Conservation (phyloP, 2,113 vertebrate genomes). For the Brachypteracias leptosomus region DNA sequence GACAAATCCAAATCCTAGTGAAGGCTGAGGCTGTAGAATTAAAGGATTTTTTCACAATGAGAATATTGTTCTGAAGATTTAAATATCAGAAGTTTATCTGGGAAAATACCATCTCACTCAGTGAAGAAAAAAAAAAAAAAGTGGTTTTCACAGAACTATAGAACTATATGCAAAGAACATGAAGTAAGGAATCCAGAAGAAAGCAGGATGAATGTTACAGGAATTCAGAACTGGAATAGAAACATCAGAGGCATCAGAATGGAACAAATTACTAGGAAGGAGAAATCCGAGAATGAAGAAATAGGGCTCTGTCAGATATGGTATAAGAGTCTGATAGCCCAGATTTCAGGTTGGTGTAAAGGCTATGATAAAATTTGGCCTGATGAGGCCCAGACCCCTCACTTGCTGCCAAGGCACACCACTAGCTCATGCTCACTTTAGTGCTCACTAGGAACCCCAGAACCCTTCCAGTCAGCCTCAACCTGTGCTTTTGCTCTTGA, state of each 20-base stretch:
- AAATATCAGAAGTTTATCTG: neutral
- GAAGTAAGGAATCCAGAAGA: neutral
- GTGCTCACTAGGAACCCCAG: neutral
- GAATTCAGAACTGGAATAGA: neutral
- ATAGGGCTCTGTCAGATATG: neutral
- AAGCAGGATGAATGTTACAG: neutral
- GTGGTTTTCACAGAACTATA: neutral
- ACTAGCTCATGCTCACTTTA: neutral
- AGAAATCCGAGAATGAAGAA: neutral
- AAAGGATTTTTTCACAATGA: neutral
- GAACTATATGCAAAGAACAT: neutral
- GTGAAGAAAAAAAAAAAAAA: neutral
- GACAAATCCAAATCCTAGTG: constrained; percentile 31
- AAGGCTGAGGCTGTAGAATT: neutral
- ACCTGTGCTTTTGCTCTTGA: neutral
- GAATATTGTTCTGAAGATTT: neutral
- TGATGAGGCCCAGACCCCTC: neutral
- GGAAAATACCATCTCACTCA: neutral
- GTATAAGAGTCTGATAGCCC: neutral
- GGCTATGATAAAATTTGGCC: neutral
- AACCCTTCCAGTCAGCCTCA: neutral
- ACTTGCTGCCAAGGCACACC: neutral
- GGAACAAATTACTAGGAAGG: neutral
- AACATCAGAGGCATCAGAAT: neutral
- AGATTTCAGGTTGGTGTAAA: neutral